Evolutionary conservation across 2,888 invertebrate genomes (phyloP), one percentile per base, ranked within the genome.

Genomic region (Orthosia cruda): DNA sequence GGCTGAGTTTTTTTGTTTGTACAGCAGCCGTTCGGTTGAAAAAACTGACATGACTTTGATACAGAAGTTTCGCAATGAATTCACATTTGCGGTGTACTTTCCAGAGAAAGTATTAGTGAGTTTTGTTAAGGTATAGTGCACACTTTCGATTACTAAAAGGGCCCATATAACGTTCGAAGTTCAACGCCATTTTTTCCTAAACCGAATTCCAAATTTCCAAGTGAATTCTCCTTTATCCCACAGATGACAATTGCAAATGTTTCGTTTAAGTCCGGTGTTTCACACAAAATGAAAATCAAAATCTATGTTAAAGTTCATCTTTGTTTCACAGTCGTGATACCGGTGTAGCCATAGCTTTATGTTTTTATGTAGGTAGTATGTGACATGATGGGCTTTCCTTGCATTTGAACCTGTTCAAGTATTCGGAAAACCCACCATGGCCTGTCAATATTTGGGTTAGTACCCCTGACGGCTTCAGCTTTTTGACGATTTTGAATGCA

Each of bases 221-320:
- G 26, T 77, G 49, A 49, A 77, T 64, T 74, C 13, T 1, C 4
- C 9, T 70, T 59, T 49, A 80, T 79, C 45, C 52, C 9, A 13
- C 1, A n/a, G 57, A 84, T 80, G 67, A 58, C 61, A 81, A 74
- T 80, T 84, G 70, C 75, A 84, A 83, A 84, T 81, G 61, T 74
- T 74, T 58, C 45, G 15, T 67, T 79, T 54, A 52, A 66, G 64
- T 15, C 67, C 58, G 5, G 15, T 49, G 59, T 83, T 58, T 55
- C 45, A 49, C 65, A n/a, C n/a, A n/a, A n/a, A n/a, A n/a, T n/a
- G n/a, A n/a, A n/a, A n/a, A n/a, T n/a, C n/a, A n/a, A 49, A 55
- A 83, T 63, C 64, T 83, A 49, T 67, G 55, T 57, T 62, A 67
- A 77, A 49, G 12, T 66, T 57, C 32, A 61, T 55, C 47, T 76